Evolutionary conservation across 2,113 vertebrate genomes (phyloP).

Genomic region (Xyrauchen texanus): DNA sequence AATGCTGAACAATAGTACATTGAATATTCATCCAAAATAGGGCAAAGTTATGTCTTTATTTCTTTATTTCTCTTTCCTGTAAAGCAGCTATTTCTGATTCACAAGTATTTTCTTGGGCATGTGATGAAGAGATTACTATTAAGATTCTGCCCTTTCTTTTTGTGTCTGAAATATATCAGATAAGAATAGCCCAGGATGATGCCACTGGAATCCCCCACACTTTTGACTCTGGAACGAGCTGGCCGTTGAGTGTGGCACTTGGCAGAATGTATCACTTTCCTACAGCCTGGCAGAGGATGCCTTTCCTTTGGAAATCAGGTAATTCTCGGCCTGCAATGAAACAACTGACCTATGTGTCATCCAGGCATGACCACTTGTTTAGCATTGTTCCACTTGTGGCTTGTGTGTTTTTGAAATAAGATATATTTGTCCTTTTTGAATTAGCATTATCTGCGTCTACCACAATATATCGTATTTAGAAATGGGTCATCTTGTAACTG

Average conservation of each 20-base stretch:
- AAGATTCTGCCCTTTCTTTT: conserved; percentile 21
- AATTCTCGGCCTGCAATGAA: conserved; percentile 66
- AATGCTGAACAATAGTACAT: no score
- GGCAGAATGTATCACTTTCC: conserved; percentile 65
- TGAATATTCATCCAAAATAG: background rate
- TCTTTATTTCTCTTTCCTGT: background rate
- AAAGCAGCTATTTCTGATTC: conserved; percentile 16
- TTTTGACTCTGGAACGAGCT: conserved; percentile 65
- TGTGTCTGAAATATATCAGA: conserved; percentile 44
- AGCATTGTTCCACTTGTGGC: conserved; percentile 21
- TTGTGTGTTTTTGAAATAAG: background rate
- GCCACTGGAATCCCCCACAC: conserved; percentile 63
- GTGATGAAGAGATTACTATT: conserved; percentile 28
- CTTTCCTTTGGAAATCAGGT: conserved; percentile 69
- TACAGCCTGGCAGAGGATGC: conserved; percentile 62
- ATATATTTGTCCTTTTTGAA: conserved; percentile 1
- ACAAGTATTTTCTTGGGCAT: conserved; percentile 22
- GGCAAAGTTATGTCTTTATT: background rate
- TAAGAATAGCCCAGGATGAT: conserved; percentile 54
- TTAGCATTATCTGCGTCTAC: no score
- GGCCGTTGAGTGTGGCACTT: conserved; percentile 65
- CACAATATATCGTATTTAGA: no score
- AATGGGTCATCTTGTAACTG: no score
- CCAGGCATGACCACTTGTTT: conserved; percentile 38
- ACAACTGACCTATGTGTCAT: conserved; percentile 63